Percentiles rank a stretch among this genome's conserved stretches.
These are phyloP conservation scores for Zelostemma sp. DNA, from an alignment of 1,140 invertebrate species.

Conservation along the genomic window DNA sequence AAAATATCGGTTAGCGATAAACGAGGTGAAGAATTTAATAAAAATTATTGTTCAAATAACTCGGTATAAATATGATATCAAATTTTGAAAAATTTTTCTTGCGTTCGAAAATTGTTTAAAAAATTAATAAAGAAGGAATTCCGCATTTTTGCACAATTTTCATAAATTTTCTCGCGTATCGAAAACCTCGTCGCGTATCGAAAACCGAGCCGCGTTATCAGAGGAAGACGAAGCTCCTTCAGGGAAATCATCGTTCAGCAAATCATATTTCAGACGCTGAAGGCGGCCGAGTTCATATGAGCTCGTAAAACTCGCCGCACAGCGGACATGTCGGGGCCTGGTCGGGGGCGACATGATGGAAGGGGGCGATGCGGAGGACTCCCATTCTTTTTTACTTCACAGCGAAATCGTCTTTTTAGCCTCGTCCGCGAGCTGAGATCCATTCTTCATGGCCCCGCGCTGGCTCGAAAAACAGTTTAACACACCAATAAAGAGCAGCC, in stretches of 20 bases:
- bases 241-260: constrained; percentile 25
- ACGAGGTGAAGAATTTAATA: too few relatives aligned
- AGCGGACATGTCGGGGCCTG: neutral
- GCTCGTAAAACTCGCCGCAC: constrained; percentile 26
- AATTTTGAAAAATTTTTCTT: too few relatives aligned
- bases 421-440: constrained; percentile 23
- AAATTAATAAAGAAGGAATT: too few relatives aligned
- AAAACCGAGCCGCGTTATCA: too few relatives aligned
- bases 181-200: too few relatives aligned
- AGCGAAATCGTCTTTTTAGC: constrained; percentile 20
- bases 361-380: constrained; percentile 19
- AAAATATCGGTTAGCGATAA: too few relatives aligned
- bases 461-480: constrained; percentile 37
- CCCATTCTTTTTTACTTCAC: constrained; percentile 28
- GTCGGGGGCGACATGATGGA: constrained; percentile 10
- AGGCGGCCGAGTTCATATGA: constrained; percentile 27
- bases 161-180: too few relatives aligned
- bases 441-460: constrained; percentile 26
- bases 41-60: too few relatives aligned
- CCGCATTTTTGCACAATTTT: too few relatives aligned
- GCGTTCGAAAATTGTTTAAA: too few relatives aligned
- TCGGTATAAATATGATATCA: too few relatives aligned
- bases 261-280: constrained; percentile 29
- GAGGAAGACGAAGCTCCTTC: constrained; percentile 12
- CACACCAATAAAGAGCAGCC: constrained; percentile 40